A percentile compares a stretch with the other conserved stretches of the same genome.
phyloP scores from a whole-genome alignment of 2,888 invertebrate genomes.

The Tetrapedia diversipes region DNA sequence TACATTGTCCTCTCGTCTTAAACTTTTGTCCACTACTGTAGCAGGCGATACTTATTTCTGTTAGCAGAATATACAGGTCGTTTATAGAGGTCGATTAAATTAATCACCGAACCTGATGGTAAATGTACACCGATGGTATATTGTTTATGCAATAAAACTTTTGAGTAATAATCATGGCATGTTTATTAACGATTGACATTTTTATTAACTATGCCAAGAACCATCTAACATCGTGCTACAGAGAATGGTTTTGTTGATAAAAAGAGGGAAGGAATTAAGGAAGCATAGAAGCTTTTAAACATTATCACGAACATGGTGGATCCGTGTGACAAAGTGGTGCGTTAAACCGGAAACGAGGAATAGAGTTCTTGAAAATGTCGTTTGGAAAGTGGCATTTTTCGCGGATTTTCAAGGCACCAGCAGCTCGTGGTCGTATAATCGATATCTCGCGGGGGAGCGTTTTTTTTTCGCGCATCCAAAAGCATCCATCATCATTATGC shows the following conservation, averaged over 20 bases:
- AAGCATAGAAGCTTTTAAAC: neutral
- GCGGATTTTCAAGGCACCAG: neutral
- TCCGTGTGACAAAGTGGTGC: neutral
- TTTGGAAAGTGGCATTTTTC: neutral
- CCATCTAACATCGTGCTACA: neutral
- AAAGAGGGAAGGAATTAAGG: neutral
- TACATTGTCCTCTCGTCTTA: too few species aligned
- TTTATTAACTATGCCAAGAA: too few species aligned
- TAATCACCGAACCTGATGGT: too few species aligned
- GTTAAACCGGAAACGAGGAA: neutral
- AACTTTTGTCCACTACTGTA: too few species aligned
- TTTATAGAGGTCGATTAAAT: too few species aligned
- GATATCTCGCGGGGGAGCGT: conserved; percentile 1
- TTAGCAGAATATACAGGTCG: too few species aligned
- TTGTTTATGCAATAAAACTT: neutral
- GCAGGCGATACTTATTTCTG: too few species aligned
- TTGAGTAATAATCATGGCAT: too few species aligned
- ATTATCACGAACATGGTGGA: neutral
- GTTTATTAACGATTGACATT: too few species aligned
- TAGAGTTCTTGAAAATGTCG: neutral
- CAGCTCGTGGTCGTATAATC: neutral
- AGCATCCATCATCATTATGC: conserved; percentile 36
- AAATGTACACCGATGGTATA: too few species aligned
- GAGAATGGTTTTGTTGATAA: neutral
- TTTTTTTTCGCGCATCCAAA: conserved; percentile 15